Conservation (phyloP, 1,140 invertebrate genomes). For the Drosophila azteca region DNA sequence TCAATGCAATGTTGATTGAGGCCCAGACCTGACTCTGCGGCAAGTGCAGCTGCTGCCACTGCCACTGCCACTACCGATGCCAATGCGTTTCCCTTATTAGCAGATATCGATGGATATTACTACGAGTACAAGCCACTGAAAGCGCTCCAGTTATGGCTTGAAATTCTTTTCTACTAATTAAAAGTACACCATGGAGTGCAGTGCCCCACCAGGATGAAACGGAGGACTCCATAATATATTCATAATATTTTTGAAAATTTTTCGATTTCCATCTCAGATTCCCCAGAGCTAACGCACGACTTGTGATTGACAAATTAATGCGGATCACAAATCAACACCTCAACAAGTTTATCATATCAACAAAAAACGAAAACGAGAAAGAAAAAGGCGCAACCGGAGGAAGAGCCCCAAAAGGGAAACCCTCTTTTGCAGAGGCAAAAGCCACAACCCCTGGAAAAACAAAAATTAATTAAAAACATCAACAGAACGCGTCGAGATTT, state of each 20-base stretch:
- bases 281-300: constrained; percentile 48
- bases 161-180: constrained; percentile 11
- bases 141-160: constrained; percentile 16
- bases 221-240: background rate
- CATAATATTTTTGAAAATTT: background rate
- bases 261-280: constrained; percentile 5
- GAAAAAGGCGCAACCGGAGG: constrained; percentile 3
- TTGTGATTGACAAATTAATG: constrained; percentile 76
- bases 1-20: constrained; percentile 59
- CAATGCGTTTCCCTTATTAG: constrained; percentile 48
- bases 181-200: too few species aligned
- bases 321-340: constrained; percentile 78
- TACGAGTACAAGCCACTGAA: background rate
- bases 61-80: constrained; percentile 6
- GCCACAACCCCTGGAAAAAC: constrained; percentile 21
- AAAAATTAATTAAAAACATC: constrained; percentile 80
- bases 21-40: constrained; percentile 9
- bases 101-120: constrained; percentile 20
- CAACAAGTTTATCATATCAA: constrained; percentile 67
- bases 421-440: constrained; percentile 23
- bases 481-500: constrained; percentile 75
- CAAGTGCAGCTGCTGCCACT: background rate
- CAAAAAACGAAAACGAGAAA: constrained; percentile 24
- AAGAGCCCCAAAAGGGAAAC: constrained; percentile 13
- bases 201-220: too few species aligned